A percentile compares a stretch with the other conserved stretches of the same genome.
Conservation (phyloP, 2,888 invertebrate species). For the Andrena dorsata region DNA sequence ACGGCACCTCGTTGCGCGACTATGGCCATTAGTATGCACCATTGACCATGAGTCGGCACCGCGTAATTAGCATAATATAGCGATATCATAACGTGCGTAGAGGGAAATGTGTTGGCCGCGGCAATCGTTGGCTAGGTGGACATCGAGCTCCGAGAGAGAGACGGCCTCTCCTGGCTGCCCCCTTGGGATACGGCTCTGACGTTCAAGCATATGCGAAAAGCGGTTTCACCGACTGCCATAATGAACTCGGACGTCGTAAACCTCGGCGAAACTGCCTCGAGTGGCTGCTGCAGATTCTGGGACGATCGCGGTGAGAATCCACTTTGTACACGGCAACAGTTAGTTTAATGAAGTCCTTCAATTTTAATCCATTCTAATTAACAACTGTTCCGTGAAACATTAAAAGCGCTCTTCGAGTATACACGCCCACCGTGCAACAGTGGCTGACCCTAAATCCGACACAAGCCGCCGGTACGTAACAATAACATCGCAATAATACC, state of each 20-base stretch:
- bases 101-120: conserved; percentile 72
- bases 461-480: background rate
- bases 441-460: too few species aligned
- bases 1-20: conserved; percentile 72
- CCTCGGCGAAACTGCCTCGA: conserved; percentile 43
- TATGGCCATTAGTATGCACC: conserved; percentile 81
- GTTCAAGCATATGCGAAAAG: conserved; percentile 69
- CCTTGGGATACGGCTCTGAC: conserved; percentile 68
- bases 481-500: background rate
- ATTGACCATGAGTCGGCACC: conserved; percentile 76
- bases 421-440: too few species aligned
- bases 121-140: conserved; percentile 65
- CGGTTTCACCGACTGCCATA: conserved; percentile 65
- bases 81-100: conserved; percentile 80
- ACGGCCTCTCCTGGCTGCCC: conserved; percentile 52
- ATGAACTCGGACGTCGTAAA: conserved; percentile 67
- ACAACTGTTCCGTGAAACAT: too few species aligned
- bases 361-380: background rate
- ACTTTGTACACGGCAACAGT: background rate
- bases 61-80: conserved; percentile 83
- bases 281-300: conserved; percentile 30
- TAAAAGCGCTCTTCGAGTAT: too few species aligned
- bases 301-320: conserved; percentile 30
- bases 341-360: background rate
- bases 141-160: conserved; percentile 16